Percentiles rank a stretch among this genome's conserved stretches.
Evolutionary conservation across 2,888 invertebrate species (phyloP).

Genomic region (Microplitis deprimator): DNA sequence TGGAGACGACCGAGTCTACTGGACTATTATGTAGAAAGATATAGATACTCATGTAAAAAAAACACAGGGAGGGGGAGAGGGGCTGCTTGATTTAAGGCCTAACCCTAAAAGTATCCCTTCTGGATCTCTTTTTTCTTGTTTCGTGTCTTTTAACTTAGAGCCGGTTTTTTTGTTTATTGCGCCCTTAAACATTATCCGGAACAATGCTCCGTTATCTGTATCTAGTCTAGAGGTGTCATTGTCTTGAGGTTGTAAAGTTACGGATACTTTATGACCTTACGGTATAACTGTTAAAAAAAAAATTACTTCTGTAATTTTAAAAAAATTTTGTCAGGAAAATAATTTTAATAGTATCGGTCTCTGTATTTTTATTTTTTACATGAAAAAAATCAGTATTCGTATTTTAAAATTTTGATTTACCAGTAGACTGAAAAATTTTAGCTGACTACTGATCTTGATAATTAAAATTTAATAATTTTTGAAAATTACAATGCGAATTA

Average conservation of each 20-base stretch:
- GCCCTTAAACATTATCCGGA: constrained; percentile 3
- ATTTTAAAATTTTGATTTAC: too few species aligned
- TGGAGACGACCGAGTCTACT: constrained; percentile 27
- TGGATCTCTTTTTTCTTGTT: constrained; percentile 27
- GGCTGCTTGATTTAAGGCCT: constrained; percentile 57
- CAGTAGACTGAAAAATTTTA: too few species aligned
- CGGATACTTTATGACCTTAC: not conserved
- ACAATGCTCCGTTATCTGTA: constrained; percentile 33
- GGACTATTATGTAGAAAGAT: constrained; percentile 39
- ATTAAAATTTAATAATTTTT: too few species aligned
- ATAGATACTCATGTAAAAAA: not conserved
- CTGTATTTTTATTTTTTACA: too few species aligned
- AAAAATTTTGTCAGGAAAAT: too few species aligned
- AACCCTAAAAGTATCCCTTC: constrained; percentile 56
- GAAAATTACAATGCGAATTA: too few species aligned
- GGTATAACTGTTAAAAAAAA: not conserved
- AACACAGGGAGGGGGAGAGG: not conserved
- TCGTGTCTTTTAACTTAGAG: constrained; percentile 24
- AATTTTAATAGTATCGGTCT: too few species aligned
- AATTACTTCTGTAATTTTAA: too few species aligned
- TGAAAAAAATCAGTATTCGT: too few species aligned
- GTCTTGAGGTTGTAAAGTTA: not conserved
- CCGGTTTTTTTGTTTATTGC: constrained; percentile 41
- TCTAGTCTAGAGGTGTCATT: not conserved
- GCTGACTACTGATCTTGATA: too few species aligned